A percentile compares a stretch with the other conserved stretches of the same genome.
These are phyloP conservation scores for Diglossa brunneiventris DNA, from an alignment of 2,113 vertebrate species.

Conservation along the genomic window DNA sequence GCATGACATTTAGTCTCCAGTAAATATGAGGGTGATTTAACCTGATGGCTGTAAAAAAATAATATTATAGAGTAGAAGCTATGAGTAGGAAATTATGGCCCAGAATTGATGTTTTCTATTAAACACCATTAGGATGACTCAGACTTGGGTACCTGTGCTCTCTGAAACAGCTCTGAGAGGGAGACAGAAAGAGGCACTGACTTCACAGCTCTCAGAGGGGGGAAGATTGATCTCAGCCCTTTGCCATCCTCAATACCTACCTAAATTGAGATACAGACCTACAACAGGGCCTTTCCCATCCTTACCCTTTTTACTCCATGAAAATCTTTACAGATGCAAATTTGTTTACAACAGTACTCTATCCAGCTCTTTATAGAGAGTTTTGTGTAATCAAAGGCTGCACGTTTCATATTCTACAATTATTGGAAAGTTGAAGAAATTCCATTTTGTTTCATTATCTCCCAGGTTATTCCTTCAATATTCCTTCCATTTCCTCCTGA, in stretches of 20 bases:
- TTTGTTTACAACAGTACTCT: background rate
- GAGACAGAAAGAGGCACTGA: background rate
- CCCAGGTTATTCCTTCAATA: background rate
- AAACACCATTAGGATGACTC: background rate
- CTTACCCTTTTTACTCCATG: background rate
- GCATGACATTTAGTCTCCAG: background rate
- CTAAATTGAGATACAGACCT: background rate
- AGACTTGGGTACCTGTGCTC: background rate
- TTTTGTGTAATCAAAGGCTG: background rate
- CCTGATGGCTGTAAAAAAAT: background rate
- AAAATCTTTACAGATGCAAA: background rate
- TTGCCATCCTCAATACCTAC: rapidly evolving
- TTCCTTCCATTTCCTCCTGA: background rate
- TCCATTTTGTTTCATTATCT: background rate
- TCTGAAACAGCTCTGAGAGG: background rate
- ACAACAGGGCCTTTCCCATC: background rate
- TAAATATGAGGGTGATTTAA: background rate
- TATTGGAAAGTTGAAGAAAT: background rate
- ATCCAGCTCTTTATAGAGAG: background rate
- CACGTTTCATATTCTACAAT: background rate
- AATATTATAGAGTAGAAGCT: background rate
- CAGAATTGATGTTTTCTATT: background rate
- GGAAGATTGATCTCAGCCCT: background rate
- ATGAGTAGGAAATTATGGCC: background rate
- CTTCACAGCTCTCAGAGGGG: background rate